Base-by-base conservation (phyloP, 2,797 vertebrate species). In the Lophius americanus region DNA sequence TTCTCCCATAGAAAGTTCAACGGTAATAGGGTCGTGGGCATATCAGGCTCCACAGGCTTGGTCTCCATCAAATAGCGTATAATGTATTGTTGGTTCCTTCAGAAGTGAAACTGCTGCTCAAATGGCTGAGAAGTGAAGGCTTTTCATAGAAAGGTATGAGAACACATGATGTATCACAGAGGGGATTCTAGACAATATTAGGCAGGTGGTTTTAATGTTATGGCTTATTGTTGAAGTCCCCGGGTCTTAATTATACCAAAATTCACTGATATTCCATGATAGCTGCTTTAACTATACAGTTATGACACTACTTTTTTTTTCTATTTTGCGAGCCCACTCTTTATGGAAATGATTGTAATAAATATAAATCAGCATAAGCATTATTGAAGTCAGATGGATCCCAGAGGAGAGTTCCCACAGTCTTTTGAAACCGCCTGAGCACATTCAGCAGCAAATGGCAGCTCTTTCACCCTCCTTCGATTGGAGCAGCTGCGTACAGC, bases 401-500 rank as follows among this genome's bases (percentile, higher is more conserved):
- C 63, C 78, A 79, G 72, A 76, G 75, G 81, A 85, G 79, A 76
- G 82, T 81, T 81, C 43, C 12, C 69, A 54, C 7, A 23, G 55
- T 66, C 68, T 68, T 80, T 82, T 84, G 57, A 73, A 64, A 23
- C 57, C 51, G 80, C 70, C 67, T 51, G 79, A 82, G 74, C 50
- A 39, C 37, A 43, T 57, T 79, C 70, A 62, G 64, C 36, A 62
- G 76, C 68, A 78, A 85, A 84, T 72, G 68, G 75, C 75, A 76
- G 80, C 74, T 79, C 66, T 72, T 79, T 74, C 79, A 67, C 78
- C 68, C 73, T 80, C 61, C 72, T 84, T 84, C 59, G 35, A 82
- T 73, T 70, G 53, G 78, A 80, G 87, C 83, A 86, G 83, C 76
- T 48, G 67, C 74, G 43, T 74, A 73, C 84, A 88, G 83, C 84